These are phyloP conservation scores for Indicator maculatus DNA, from an alignment of 2,113 vertebrate genomes.

Conservation along the genomic window DNA sequence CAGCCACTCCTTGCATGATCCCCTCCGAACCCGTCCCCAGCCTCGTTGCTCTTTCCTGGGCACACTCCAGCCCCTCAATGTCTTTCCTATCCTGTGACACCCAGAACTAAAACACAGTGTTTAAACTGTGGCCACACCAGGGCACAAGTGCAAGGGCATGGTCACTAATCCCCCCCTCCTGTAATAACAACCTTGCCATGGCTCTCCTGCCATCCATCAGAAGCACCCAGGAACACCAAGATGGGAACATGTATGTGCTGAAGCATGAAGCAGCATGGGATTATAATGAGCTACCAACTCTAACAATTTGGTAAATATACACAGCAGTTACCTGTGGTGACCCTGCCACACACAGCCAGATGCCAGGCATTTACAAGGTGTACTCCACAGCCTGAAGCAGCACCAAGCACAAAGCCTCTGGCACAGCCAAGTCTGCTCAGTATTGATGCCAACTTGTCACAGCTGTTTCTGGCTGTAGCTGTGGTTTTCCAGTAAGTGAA, in stretches of 20 bases:
- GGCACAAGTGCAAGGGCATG: too few species aligned
- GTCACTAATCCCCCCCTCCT: not conserved
- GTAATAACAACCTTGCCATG: accelerated
- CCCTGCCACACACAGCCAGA: not conserved
- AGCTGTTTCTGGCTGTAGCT: not conserved
- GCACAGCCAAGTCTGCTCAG: not conserved
- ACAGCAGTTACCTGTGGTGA: not conserved
- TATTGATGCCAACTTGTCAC: not conserved
- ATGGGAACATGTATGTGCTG: accelerated
- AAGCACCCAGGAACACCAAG: not conserved
- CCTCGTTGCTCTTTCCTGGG: too few species aligned
- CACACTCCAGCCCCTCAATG: too few species aligned
- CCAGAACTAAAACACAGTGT: too few species aligned
- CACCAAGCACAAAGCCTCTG: not conserved
- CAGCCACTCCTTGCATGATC: too few species aligned
- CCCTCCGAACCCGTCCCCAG: too few species aligned
- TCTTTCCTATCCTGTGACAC: too few species aligned
- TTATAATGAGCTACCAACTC: not conserved
- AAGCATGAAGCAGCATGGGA: not conserved
- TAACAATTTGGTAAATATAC: not conserved
- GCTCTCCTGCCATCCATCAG: not conserved
- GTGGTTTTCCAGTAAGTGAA: not conserved
- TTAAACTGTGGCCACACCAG: too few species aligned
- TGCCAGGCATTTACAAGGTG: not conserved
- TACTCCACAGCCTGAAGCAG: not conserved